Evolutionary conservation across 1,140 invertebrate genomes (phyloP).

Genomic region (Drosophila orosa): DNA sequence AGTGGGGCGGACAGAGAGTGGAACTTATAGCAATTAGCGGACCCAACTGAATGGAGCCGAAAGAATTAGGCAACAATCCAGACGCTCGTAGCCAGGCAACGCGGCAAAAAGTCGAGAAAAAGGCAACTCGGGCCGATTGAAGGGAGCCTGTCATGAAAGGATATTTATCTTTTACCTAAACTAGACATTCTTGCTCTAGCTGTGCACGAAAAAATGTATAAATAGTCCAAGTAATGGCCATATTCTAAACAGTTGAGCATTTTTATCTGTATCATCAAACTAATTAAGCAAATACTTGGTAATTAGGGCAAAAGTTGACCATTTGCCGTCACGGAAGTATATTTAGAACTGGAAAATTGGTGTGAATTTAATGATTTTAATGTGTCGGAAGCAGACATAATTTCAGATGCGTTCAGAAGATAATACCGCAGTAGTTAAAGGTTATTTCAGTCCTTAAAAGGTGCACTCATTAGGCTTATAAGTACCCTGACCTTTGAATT

Average conservation of each 20-base stretch:
- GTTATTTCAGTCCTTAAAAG: neutral
- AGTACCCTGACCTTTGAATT: neutral
- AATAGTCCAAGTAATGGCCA: neutral
- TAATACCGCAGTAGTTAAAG: neutral
- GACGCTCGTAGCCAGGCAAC: constrained; percentile 30
- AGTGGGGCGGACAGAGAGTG: constrained; percentile 21
- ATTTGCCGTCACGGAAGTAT: neutral
- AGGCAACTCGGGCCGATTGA: constrained; percentile 13
- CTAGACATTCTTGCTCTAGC: neutral
- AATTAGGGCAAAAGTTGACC: constrained; percentile 1
- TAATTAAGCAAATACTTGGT: constrained; percentile 6
- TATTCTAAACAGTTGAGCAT: neutral
- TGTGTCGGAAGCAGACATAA: neutral
- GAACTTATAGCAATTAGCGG: constrained; percentile 61
- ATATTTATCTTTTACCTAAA: constrained; percentile 15
- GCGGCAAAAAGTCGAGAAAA: constrained; percentile 4
- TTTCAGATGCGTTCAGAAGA: neutral
- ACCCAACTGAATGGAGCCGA: constrained; percentile 41
- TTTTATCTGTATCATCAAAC: constrained; percentile 8
- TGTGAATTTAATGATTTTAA: neutral
- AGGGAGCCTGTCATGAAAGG: constrained; percentile 16
- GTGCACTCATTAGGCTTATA: neutral
- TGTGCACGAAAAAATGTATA: neutral
- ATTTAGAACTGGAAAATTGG: neutral
- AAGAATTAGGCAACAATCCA: constrained; percentile 41